phyloP scores from a whole-genome alignment of 2,888 invertebrate genomes.

The Lithophane socia region DNA sequence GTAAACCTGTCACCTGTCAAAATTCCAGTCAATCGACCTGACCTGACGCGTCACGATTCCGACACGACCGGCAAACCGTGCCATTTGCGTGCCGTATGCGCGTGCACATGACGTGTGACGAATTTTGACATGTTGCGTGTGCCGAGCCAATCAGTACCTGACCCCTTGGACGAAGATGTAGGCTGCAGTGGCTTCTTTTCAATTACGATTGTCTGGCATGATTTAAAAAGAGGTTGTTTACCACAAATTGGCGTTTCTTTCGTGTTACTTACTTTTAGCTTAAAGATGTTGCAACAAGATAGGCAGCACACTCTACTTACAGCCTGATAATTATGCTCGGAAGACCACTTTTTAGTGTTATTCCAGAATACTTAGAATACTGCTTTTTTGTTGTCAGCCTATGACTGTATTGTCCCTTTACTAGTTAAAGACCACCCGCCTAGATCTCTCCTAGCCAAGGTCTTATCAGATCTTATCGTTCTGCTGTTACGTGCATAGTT shows the following conservation, averaged over 20 bases:
- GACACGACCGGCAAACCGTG: constrained; percentile 20
- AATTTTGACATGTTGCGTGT: constrained; percentile 57
- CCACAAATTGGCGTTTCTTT: not conserved
- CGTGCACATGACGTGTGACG: constrained; percentile 47
- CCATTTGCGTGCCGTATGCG: constrained; percentile 55
- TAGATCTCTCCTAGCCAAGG: not conserved
- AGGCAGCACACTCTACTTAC: not conserved
- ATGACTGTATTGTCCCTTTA: not conserved
- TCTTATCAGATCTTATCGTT: not conserved
- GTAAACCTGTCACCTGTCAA: not conserved
- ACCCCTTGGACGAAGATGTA: constrained; percentile 43
- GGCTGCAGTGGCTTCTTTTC: constrained; percentile 53
- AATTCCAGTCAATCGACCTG: not conserved
- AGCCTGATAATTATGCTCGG: not conserved
- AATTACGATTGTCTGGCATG: constrained; percentile 14
- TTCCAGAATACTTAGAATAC: not conserved
- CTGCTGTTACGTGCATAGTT: not conserved
- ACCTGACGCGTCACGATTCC: constrained; percentile 25
- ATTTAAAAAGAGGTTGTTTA: constrained; percentile 37
- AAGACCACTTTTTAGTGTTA: not conserved
- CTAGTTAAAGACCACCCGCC: no score
- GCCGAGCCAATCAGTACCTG: constrained; percentile 41
- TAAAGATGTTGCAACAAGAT: not conserved
- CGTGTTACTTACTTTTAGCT: not conserved
- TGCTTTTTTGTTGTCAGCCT: not conserved